Evolutionary conservation across 1,140 invertebrate genomes (phyloP), one percentile per base, ranked within the genome.

Genomic region (Papilio dardanus): DNA sequence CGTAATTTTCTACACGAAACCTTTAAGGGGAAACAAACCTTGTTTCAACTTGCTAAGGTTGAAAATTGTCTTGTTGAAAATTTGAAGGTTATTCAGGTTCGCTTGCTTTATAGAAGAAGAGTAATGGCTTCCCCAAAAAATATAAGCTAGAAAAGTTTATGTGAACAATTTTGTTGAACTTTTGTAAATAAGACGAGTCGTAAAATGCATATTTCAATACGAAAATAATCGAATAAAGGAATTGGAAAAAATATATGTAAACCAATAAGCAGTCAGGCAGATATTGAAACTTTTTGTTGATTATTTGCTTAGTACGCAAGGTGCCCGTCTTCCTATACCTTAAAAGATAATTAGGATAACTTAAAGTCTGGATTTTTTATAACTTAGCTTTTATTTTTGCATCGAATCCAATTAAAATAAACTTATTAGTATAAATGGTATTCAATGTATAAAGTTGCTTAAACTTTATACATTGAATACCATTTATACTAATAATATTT

Each of bases 111-210:
- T 73, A 54, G 71, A 31, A 54, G 42, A 35, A 54, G 71, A 73
- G 46, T 73, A 50, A 73, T 73, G 71, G 71, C 35, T 73, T 73
- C 71, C 50, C 71, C 16, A 42, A 62, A 54, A 73, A 73, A 73
- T 73, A 58, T 73, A 58, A 73, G 71, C 71, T 73, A 30, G 35
- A 73, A 50, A 73, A 54, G 14, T 73, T 73, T 73, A 73, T 69
- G 37, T 37, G 67, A 37, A 69, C 40, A 69, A 37, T 69, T 69
- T 67, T 28, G 33, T 69, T 69, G 35, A 69, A 24, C 35, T 69
- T 68, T 69, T 6, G 35, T 10, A 69, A 69, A 69, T 69, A 69
- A 69, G 19, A 42, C 35, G 24, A 69, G 21, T 69, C 35, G 67
- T 69, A 69, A 69, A 69, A 40, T 40, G 35, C 24, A 40, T 28